These are phyloP conservation scores for Xiphorhynchus elegans DNA, from an alignment of 2,113 vertebrate species.

Conservation along the genomic window DNA sequence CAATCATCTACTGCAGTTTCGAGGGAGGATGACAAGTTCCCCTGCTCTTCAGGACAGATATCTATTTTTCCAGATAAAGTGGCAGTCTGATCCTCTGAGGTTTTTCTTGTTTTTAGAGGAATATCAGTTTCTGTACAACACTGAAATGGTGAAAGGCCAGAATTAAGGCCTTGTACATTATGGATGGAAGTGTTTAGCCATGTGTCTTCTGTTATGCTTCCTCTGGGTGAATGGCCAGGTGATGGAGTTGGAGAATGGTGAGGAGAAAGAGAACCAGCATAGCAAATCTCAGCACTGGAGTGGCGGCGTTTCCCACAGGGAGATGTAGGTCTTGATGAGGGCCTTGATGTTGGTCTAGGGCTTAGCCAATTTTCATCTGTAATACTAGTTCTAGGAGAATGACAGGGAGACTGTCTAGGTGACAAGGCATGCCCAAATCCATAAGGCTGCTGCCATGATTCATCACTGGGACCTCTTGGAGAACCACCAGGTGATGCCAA, in stretches of 20 bases:
- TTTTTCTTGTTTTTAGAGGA: slow-evolving; percentile 96
- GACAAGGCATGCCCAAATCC: slow-evolving; percentile 87
- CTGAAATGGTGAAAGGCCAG: slow-evolving; percentile 88
- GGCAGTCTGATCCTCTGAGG: slow-evolving; percentile 91
- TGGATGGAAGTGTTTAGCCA: slow-evolving; percentile 86
- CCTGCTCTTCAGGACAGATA: slow-evolving; percentile 86
- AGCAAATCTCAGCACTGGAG: slow-evolving; percentile 97
- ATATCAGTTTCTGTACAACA: slow-evolving; percentile 94
- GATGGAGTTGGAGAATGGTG: slow-evolving; percentile 95
- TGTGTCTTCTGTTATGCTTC: slow-evolving; percentile 95
- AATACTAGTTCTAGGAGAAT: slow-evolving; percentile 95
- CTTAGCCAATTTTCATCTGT: slow-evolving; percentile 99
- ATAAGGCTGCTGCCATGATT: slow-evolving; percentile 87
- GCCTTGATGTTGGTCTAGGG: slow-evolving; percentile 90
- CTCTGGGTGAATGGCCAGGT: slow-evolving; percentile 92
- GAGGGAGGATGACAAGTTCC: slow-evolving; percentile 86
- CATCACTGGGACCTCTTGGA: slow-evolving; percentile 85
- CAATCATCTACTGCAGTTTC: slow-evolving; percentile 89
- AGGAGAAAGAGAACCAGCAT: slow-evolving; percentile 87
- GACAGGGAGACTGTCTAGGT: slow-evolving; percentile 92
- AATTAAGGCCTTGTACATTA: slow-evolving; percentile 69
- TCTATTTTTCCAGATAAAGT: slow-evolving; percentile 88
- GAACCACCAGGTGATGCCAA: slow-evolving; percentile 91
- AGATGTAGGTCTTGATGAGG: slow-evolving; percentile 93
- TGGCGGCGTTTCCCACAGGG: slow-evolving; percentile 96